Conservation (phyloP, 2,113 vertebrate species). For the Hemiscyllium ocellatum region DNA sequence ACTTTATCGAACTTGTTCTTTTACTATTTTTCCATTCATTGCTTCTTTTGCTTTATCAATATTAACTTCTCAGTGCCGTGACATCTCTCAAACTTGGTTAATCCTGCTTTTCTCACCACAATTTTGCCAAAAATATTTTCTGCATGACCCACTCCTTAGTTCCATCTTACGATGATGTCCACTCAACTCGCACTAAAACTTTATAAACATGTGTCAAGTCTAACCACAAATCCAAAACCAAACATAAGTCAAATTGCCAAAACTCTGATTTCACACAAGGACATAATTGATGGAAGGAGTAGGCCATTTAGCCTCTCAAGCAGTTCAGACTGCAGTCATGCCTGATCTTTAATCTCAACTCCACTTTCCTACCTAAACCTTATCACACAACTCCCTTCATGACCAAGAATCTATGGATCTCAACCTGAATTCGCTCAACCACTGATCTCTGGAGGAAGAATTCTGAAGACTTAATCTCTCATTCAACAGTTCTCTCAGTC, state of each 20-base stretch:
- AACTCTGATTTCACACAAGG: neutral
- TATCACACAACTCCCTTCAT: neutral
- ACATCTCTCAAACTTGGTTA: neutral
- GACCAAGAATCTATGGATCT: neutral
- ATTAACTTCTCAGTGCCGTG: neutral
- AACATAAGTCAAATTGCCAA: neutral
- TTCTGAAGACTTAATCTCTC: neutral
- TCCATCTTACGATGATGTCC: neutral
- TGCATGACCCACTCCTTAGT: neutral
- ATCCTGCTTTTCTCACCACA: neutral
- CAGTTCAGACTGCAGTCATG: too few species aligned
- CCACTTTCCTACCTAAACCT: neutral
- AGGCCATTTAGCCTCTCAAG: too few species aligned
- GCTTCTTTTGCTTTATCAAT: neutral
- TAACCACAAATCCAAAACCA: neutral
- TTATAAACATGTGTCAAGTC: neutral
- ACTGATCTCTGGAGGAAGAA: too few species aligned
- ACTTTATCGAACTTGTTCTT: neutral
- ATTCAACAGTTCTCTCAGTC: neutral
- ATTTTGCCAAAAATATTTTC: neutral
- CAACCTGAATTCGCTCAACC: neutral
- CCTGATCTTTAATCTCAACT: neutral
- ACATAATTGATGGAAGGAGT: neutral
- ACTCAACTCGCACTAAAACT: neutral
- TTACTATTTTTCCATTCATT: neutral